Evolutionary conservation across 2,797 vertebrate species (phyloP).

Genomic region (Thripadectes ignobilis): DNA sequence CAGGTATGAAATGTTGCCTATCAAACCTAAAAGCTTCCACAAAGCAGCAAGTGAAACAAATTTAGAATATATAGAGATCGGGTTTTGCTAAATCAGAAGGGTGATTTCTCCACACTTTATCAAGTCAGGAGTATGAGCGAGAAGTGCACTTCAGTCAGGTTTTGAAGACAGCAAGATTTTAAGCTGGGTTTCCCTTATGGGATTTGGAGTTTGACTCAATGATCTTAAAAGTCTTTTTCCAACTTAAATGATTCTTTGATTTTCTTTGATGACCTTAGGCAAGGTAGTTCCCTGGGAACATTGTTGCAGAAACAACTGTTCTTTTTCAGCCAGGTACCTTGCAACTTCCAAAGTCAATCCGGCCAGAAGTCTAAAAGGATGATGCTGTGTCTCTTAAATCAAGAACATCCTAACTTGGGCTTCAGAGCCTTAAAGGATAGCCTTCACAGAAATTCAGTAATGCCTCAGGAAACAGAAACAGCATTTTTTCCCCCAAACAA

Average conservation of each 20-base stretch:
- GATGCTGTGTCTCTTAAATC: background rate
- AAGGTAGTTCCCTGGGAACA: background rate
- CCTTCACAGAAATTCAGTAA: background rate
- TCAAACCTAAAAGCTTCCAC: background rate
- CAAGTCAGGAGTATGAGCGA: background rate
- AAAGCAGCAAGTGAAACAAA: background rate
- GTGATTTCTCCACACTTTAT: background rate
- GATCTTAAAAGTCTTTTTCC: background rate
- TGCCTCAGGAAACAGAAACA: background rate
- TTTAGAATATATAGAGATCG: background rate
- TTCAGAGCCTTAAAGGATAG: background rate
- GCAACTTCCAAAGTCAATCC: background rate
- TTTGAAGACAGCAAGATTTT: background rate
- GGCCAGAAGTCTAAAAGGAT: background rate
- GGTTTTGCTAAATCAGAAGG: background rate
- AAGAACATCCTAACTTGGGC: background rate
- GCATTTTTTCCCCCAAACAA: fast-evolving
- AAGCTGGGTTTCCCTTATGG: background rate
- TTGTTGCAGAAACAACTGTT: background rate
- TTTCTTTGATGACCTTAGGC: background rate
- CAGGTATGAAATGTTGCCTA: fast-evolving
- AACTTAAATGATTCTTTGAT: background rate
- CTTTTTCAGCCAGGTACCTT: background rate
- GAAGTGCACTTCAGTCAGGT: background rate
- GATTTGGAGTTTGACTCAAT: background rate